Evolutionary conservation across 2,797 vertebrate species (phyloP).

Genomic region (Fistularia commersonii): DNA sequence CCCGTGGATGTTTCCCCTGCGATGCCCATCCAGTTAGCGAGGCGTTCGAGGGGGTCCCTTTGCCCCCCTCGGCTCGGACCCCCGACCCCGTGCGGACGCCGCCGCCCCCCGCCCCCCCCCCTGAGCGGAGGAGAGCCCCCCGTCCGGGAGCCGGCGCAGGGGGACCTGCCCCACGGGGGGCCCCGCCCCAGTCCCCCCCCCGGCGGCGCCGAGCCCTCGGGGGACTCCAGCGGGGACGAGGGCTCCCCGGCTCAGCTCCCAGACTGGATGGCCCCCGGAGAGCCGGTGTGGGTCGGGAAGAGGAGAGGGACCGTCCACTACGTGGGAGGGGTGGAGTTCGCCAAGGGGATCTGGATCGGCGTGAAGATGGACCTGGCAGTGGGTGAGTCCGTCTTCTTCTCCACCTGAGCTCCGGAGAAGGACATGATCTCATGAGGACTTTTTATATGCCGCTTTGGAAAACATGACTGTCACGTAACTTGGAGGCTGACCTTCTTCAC

Average conservation of each 20-base stretch:
- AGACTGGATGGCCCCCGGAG: constrained; percentile 78
- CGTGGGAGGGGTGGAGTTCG: constrained; percentile 83
- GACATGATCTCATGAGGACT: too few relatives aligned
- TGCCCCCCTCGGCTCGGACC: constrained; percentile 21
- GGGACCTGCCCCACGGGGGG: constrained; percentile 68
- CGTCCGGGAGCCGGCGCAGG: constrained; percentile 67
- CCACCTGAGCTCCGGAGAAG: too few relatives aligned
- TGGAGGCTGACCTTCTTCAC: too few relatives aligned
- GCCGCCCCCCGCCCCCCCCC: too few relatives aligned
- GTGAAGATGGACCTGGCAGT: constrained; percentile 81
- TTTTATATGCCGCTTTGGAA: too few relatives aligned
- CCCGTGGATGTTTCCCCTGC: too few relatives aligned
- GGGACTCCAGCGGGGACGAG: constrained; percentile 75
- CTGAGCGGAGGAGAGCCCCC: constrained; percentile 63
- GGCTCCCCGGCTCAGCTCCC: constrained; percentile 73
- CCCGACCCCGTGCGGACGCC: too few relatives aligned
- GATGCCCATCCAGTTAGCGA: constrained; percentile 17
- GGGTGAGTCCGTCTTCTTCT: constrained; percentile 68
- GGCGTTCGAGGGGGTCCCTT: too few relatives aligned
- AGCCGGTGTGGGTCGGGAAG: constrained; percentile 83
- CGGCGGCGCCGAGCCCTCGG: constrained; percentile 59
- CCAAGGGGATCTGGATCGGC: constrained; percentile 83
- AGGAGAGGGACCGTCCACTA: constrained; percentile 80
- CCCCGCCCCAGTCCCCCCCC: constrained; percentile 63
- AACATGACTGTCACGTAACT: too few relatives aligned